Evolutionary conservation across 1,140 invertebrate species (phyloP).

Genomic region (Drosophila nigrodunni): DNA sequence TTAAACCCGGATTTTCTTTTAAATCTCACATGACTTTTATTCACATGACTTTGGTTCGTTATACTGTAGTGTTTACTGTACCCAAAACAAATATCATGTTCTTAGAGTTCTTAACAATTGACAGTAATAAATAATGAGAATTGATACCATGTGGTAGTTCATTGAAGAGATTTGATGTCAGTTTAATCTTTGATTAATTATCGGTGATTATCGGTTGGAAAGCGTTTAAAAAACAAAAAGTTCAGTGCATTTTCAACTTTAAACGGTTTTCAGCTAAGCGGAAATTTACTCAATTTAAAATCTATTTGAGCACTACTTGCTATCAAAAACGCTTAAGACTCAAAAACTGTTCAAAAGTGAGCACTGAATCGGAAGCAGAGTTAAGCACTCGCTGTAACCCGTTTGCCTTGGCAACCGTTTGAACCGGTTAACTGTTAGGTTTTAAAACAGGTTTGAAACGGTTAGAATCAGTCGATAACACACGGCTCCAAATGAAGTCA

Average conservation of each 20-base stretch:
- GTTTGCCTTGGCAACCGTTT: too few relatives aligned
- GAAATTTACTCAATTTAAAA: background rate
- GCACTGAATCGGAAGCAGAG: too few relatives aligned
- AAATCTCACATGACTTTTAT: too few relatives aligned
- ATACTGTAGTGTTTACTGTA: background rate
- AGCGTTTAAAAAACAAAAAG: background rate
- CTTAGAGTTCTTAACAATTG: background rate
- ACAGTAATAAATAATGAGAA: constrained; percentile 2
- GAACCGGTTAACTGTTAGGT: background rate
- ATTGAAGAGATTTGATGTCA: background rate
- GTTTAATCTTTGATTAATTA: constrained; percentile 11
- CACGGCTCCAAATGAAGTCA: background rate
- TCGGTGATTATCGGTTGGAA: background rate
- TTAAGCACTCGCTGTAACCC: too few relatives aligned
- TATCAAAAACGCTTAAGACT: too few relatives aligned
- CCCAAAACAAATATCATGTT: background rate
- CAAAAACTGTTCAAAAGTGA: too few relatives aligned
- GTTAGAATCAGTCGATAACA: background rate
- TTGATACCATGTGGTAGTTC: background rate
- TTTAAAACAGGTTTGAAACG: background rate
- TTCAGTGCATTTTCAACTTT: background rate
- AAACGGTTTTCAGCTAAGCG: background rate
- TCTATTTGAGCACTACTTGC: too few relatives aligned
- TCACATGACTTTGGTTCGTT: background rate
- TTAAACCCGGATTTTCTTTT: too few relatives aligned